Percentiles rank a stretch among this genome's conserved stretches.
These are phyloP conservation scores for Holocentrus rufus DNA, from an alignment of 2,797 vertebrate genomes.

Conservation along the genomic window DNA sequence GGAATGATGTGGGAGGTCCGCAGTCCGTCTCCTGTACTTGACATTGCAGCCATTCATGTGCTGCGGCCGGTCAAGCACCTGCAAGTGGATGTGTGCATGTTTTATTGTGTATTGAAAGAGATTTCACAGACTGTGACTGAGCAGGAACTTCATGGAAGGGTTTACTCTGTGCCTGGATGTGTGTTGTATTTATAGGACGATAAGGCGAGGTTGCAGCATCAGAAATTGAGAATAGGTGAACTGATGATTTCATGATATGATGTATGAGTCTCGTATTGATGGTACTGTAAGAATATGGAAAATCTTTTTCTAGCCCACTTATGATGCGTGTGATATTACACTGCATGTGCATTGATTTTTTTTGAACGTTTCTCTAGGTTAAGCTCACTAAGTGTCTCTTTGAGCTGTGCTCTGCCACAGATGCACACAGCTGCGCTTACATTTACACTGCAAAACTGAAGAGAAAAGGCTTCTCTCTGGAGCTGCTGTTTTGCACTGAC, in stretches of 20 bases:
- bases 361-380: too few species aligned
- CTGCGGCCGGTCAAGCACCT: conserved; percentile 23
- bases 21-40: conserved; percentile 43
- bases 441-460: too few species aligned
- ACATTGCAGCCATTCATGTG: conserved; percentile 46
- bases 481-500: too few species aligned
- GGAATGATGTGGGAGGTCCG: conserved; percentile 25
- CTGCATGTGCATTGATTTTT: too few species aligned
- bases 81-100: conserved; percentile 23
- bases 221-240: neutral
- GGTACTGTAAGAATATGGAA: neutral
- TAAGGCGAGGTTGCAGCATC: neutral
- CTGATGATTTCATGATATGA: neutral
- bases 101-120: conserved; percentile 30
- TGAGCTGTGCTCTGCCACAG: too few species aligned
- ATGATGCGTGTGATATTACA: too few species aligned
- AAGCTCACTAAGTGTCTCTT: too few species aligned
- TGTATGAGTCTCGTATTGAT: neutral
- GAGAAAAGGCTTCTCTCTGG: too few species aligned
- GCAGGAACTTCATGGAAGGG: conserved; percentile 5
- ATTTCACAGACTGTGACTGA: conserved; percentile 33
- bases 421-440: too few species aligned
- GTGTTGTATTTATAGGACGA: neutral
- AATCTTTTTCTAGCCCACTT: too few species aligned
- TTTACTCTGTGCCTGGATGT: neutral